Evolutionary conservation across 2,113 vertebrate species (phyloP), one percentile per base, ranked within the genome.

Genomic region (Podarcis raffonei): DNA sequence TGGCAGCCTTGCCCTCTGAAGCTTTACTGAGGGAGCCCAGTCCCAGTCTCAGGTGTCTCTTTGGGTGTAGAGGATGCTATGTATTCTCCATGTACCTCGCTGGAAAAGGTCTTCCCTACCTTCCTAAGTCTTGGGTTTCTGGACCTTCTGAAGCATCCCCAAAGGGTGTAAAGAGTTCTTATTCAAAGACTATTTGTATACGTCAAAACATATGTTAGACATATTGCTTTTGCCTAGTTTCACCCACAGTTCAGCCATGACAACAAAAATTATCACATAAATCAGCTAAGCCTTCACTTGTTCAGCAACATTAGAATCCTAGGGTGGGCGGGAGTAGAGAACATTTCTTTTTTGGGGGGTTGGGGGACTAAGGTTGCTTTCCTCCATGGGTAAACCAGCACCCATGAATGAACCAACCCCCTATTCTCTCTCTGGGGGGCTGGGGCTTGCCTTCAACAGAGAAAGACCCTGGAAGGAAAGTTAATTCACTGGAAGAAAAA

Each of bases 171-270:
- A 27, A 16, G 27, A 62, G 57, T 20, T 39, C 66, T 62, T n/a
- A 12, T 20, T 2, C 9, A 5, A 35, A 12, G 12, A 32, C 3
- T 5, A 22, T 16, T 11, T 53, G 30, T 4, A 69, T 11, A 35
- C 6, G 30, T 8, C 16, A 22, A 27, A 59, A 71, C 25, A 57
- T 20, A 65, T 2, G 16, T 35, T 8, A 0, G 68, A 30, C 4
- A 12, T 12, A 7, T 11, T 35, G 16, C n/a, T 87, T 82, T 12
- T 16, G 13, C 74, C 0, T 0, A 18, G 2, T 0, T 25, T 69
- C 15, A 22, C 2, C 1, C 16, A 0, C 1, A 1, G 3, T 39
- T 37, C 35, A 4, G 22, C 42, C 42, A 27, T 4, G 69, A 11
- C 16, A 30, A 53, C 74, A n/a, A 11, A 6, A 3, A 22, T 27